These are phyloP conservation scores for Aptenodytes forsteri DNA, from an alignment of 2,113 vertebrate genomes.

Conservation along the genomic window DNA sequence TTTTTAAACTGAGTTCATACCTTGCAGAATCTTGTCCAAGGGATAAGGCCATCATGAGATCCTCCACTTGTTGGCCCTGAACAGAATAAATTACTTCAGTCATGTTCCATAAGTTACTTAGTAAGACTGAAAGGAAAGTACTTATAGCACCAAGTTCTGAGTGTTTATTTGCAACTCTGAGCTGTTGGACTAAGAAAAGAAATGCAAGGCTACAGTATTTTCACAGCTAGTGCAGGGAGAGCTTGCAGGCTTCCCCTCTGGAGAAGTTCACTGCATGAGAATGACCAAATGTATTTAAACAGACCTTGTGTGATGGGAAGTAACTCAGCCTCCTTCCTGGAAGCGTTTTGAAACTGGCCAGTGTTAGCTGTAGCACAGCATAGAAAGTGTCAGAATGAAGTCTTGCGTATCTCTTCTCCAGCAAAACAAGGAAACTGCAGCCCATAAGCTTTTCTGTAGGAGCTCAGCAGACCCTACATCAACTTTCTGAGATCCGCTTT, in stretches of 20 bases:
- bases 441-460: not conserved
- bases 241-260: not conserved
- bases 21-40: conserved; percentile 97
- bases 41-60: conserved; percentile 85
- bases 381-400: not conserved
- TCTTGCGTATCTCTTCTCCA: not conserved
- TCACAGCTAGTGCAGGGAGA: not conserved
- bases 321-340: not conserved
- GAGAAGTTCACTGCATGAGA: not conserved
- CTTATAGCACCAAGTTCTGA: not conserved
- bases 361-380: not conserved
- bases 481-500: not conserved
- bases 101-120: fast-evolving
- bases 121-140: not conserved
- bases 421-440: not conserved
- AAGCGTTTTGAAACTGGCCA: not conserved
- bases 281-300: not conserved
- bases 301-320: not conserved
- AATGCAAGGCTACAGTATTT: not conserved
- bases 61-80: conserved; percentile 78
- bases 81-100: not conserved
- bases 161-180: not conserved
- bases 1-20: conserved; percentile 63
- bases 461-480: not conserved
- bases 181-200: not conserved